Conservation (phyloP, 2,888 invertebrate species). For the Nowickia ferox region DNA sequence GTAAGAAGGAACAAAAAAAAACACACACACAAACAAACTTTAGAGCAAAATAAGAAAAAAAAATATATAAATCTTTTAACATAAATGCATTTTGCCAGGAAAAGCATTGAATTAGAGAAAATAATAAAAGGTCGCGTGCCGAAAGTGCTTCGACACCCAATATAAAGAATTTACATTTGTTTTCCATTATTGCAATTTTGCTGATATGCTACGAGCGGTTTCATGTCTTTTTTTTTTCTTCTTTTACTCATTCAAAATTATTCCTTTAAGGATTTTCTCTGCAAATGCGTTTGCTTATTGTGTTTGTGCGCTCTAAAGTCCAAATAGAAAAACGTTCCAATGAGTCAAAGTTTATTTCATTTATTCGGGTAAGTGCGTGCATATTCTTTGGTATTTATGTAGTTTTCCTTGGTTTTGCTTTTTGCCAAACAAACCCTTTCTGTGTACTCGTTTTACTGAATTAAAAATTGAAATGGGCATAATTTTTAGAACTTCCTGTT, state of each 20-base stretch:
- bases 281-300: slow-evolving; percentile 33
- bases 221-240: slow-evolving; percentile 1
- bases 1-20: neutral
- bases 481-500: slow-evolving; percentile 62
- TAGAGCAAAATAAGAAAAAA: too few species aligned
- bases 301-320: slow-evolving; percentile 4
- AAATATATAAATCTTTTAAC: slow-evolving; percentile 42
- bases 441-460: slow-evolving; percentile 5
- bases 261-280: slow-evolving; percentile 45
- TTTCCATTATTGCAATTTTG: slow-evolving; percentile 27
- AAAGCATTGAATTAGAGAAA: slow-evolving; percentile 21
- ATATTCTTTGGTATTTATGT: slow-evolving; percentile 38
- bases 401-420: slow-evolving; percentile 44
- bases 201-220: slow-evolving; percentile 36
- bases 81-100: slow-evolving; percentile 41
- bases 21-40: neutral
- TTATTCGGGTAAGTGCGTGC: neutral
- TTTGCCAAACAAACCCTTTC: slow-evolving; percentile 45
- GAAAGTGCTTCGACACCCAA: slow-evolving; percentile 83
- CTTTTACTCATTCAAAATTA: slow-evolving; percentile 33
- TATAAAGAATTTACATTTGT: slow-evolving; percentile 78
- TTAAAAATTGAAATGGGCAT: slow-evolving; percentile 40
- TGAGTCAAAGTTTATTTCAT: slow-evolving; percentile 48
- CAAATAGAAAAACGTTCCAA: neutral
- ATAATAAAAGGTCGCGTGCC: slow-evolving; percentile 81